Base-by-base conservation (phyloP, 2,113 vertebrate species). In the Vulpes ferrilata region DNA sequence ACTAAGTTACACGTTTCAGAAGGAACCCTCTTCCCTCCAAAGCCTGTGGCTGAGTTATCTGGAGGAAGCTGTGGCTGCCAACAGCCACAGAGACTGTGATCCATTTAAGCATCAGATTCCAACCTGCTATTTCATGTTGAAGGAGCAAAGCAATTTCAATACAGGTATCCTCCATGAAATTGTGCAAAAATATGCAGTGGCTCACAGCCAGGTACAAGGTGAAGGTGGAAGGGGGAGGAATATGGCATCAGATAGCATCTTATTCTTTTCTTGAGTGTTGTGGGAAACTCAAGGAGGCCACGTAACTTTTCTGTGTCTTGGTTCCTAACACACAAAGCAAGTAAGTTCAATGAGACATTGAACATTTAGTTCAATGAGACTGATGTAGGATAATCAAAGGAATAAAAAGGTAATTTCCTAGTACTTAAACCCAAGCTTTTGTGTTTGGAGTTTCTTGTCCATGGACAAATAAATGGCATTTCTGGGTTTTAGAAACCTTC, bases 71-170 rank as follows among this genome's bases (percentile, higher is more conserved):
- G 53, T 35, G 48, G 55, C 27, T 94, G 73, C 73, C 55, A 93
- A 20, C 32, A 95, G 78, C 60, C 78, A 64, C 87, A 79, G 53
- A 76, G 30, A 53, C 43, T 55, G 51, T 27, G 87, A 93, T 84
- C 73, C 43, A 88, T 78, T 86, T 95, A 81, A 88, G 81, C 90
- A 96, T 82, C 62, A 67, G 62, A 91, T 87, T 91, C 81, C 69
- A 83, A 93, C 51, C 69, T 90, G 81, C 76, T 30, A 51, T 65
- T 97, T 94, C 62, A 32, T 48, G 60, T 5, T 0, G 5, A 96
- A 81, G 84, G 43, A 55, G 27, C 59, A 73, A 53, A 78, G 30
- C 13, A 23, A 48, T 65, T 64, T 84, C 64, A 65, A 35, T 38
- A 43, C 53, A 4, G 30, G 17, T 38, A 35, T 19, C 17, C 38